A percentile compares a stretch with the other conserved stretches of the same genome.
These are phyloP conservation scores for Tympanuchus pallidicinctus DNA, from an alignment of 2,113 vertebrate genomes.

Conservation along the genomic window DNA sequence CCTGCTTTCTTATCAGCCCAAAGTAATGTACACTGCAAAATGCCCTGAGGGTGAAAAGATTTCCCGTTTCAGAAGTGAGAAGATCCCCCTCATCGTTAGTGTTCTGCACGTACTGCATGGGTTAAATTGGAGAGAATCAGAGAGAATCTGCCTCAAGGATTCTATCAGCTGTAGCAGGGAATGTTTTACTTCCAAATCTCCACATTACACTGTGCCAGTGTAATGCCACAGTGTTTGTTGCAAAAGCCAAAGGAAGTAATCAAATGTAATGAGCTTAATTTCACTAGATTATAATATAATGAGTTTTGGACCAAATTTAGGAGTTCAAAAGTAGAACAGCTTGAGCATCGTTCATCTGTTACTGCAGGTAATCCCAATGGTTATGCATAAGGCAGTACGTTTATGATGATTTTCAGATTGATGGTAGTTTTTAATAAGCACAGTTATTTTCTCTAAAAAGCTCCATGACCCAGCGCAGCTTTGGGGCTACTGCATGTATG, in stretches of 20 bases:
- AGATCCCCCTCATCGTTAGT: not conserved
- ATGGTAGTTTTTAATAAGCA: not conserved
- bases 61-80: not conserved
- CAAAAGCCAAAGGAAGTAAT: not conserved
- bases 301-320: not conserved
- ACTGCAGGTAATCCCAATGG: not conserved
- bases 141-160: not conserved
- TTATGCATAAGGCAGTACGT: not conserved
- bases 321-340: not conserved
- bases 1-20: not conserved
- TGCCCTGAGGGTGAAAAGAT: not conserved
- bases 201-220: too few species aligned
- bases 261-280: not conserved
- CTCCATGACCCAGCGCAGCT: not conserved
- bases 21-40: not conserved
- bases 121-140: accelerated
- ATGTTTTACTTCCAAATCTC: not conserved
- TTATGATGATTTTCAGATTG: not conserved
- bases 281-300: not conserved
- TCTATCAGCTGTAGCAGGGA: not conserved
- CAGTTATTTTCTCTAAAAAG: not conserved
- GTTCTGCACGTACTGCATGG: not conserved
- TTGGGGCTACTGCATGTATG: not conserved
- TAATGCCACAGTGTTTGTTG: not conserved
- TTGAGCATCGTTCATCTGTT: not conserved